Conservation (phyloP, 2,888 invertebrate genomes). For the Beris morrisii region DNA sequence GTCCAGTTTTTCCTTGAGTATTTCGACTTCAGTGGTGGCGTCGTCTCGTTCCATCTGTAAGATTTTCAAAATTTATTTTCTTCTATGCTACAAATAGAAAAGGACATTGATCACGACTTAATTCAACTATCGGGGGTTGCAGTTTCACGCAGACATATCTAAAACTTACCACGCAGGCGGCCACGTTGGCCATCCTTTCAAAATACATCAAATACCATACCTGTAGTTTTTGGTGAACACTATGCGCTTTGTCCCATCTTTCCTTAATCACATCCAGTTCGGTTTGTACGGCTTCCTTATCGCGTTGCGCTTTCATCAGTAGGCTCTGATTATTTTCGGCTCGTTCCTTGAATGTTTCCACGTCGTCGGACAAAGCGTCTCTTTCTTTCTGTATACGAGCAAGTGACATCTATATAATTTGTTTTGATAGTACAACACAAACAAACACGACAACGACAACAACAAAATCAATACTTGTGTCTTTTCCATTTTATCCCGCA, state of each 20-base stretch:
- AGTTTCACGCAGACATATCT: too few relatives aligned
- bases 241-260: constrained; percentile 84
- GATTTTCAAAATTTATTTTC: constrained; percentile 1
- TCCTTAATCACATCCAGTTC: constrained; percentile 87
- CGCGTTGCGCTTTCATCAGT: constrained; percentile 79
- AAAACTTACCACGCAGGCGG: too few relatives aligned
- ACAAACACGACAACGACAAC: constrained; percentile 44
- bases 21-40: constrained; percentile 79
- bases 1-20: constrained; percentile 86
- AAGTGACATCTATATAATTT: constrained; percentile 66
- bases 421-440: constrained; percentile 41
- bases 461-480: constrained; percentile 67
- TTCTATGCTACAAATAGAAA: neutral
- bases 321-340: constrained; percentile 81
- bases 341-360: constrained; percentile 78
- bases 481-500: constrained; percentile 87
- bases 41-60: constrained; percentile 64
- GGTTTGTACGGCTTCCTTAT: constrained; percentile 80
- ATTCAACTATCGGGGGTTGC: too few relatives aligned
- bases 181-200: too few relatives aligned
- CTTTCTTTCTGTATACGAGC: constrained; percentile 86
- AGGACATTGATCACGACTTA: too few relatives aligned
- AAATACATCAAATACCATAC: constrained; percentile 52
- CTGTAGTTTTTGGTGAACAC: constrained; percentile 80
- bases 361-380: constrained; percentile 79